Evolutionary conservation across 2,797 vertebrate genomes (phyloP), one percentile per base, ranked within the genome.

Genomic region (Apodemus agrarius): DNA sequence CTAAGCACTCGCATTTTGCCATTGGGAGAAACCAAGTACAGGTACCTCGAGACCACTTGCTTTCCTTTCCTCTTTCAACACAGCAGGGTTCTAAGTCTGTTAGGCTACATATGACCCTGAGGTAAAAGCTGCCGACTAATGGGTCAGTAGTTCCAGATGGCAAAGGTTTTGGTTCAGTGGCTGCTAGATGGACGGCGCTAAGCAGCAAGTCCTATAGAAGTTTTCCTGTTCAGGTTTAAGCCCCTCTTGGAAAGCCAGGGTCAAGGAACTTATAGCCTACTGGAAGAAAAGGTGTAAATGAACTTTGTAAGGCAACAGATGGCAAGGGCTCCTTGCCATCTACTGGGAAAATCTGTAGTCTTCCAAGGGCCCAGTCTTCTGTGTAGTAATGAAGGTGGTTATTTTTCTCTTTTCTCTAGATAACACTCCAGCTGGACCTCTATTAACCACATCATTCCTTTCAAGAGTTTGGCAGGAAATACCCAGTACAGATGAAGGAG

Each of bases 131-230:
- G 40, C 67, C 87, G 46, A 46, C 10, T 37, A 95, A 65, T 0
- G 7, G 83, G 72, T 80, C 26, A 72, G 40, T 75, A 93, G 26
- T 83, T 80, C 79, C 90, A 98, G 86, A 65, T 91, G 89, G 82
- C 82, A 80, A 72, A 67, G 43, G 49, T 67, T 83, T 87, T 37
- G 57, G 86, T 81, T 91, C 40, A 59, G 79, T 9, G 13, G 61
- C n/a, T 79, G 46, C 79, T 92, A 96, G 87, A 91, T 74, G 88
- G 57, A 16, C 80, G 61, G 57, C 83, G 46, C 46, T 93, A 26
- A 94, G 83, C 22, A 12, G 16, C 46, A 46, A 95, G 75, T 78
- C 52, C 78, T 81, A 9, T 1, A 74, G 46, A 8, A 11, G 40
- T 63, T 79, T 40, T 83, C 59, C 46, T 21, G 63, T 19, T 29